Evolutionary conservation across 2,113 vertebrate species (phyloP).

Genomic region (Tragulus kanchil): DNA sequence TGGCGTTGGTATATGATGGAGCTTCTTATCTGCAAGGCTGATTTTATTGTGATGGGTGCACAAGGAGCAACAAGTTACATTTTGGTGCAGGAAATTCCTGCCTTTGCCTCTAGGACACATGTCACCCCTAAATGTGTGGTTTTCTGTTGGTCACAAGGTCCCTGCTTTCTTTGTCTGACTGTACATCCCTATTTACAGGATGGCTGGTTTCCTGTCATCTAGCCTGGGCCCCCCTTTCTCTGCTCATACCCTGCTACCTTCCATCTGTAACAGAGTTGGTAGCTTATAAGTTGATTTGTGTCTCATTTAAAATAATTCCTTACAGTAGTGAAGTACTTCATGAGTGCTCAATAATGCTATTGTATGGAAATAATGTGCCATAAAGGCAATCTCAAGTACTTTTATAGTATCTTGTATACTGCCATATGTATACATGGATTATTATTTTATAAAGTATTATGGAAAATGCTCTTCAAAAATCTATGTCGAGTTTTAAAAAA

Average conservation of each 20-base stretch:
- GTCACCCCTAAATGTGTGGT: background rate
- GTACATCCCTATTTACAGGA: background rate
- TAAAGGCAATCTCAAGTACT: background rate
- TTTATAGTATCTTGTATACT: background rate
- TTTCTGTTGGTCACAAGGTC: background rate
- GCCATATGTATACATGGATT: background rate
- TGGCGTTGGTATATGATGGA: background rate
- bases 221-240: background rate
- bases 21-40: background rate
- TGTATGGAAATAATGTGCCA: background rate
- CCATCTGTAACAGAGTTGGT: background rate
- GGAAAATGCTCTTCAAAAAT: background rate
- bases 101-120: background rate
- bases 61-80: background rate
- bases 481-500: background rate
- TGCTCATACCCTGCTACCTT: background rate
- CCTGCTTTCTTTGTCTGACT: background rate
- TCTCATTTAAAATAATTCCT: background rate
- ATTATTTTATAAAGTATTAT: background rate
- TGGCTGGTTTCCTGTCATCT: background rate
- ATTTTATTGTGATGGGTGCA: background rate
- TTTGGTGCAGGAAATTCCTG: background rate
- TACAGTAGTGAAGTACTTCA: background rate
- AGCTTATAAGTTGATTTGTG: background rate
- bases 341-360: background rate